Evolutionary conservation across 2,797 vertebrate genomes (phyloP), one percentile per base, ranked within the genome.

Genomic region (Monodelphis domestica): DNA sequence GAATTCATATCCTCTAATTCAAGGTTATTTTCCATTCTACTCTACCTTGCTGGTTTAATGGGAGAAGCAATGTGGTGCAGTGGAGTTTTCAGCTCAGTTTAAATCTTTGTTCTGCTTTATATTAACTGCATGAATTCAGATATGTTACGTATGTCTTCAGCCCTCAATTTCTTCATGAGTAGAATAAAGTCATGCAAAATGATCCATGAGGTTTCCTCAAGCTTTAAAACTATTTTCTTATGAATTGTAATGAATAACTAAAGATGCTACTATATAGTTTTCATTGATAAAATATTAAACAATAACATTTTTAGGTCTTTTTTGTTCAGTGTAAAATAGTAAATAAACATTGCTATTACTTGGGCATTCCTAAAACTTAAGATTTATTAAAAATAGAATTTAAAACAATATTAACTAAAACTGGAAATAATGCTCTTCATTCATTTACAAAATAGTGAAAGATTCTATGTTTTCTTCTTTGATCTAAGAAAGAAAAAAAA

Each of bases 291-390:
- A 50, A 33, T 10, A 89, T 90, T 88, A 50, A 78, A 54, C 21
- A 57, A 28, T 51, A 94, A 93, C 54, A 54, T 51, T 92, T 87
- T 90, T 89, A 15, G 45, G 53, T 10, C 2, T 78, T 78, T n/a
- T 33, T 45, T 45, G 4, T 78, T 45, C 45, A 45, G 6, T 38
- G 2, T n/a, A 92, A 90, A 91, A 45, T 29, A 33, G 2, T 63
- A 87, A 92, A 91, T 24, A 92, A 33, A 94, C 5, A 93, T n/a
- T 91, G 33, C 21, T 70, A 70, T 24, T 38, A 38, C 12, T 45
- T 38, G n/a, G 17, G 51, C 4, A 84, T 70, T 88, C 2, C 12
- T 0, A 78, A 4, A 93, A 90, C n/a, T 52, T 63, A 90, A 6
- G 87, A 26, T 5, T 56, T 95, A 59, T 89, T 90, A 92, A 94